Percentiles rank a stretch among this genome's conserved stretches.
phyloP scores from a whole-genome alignment of 2,113 vertebrate species.

The Calypte anna region DNA sequence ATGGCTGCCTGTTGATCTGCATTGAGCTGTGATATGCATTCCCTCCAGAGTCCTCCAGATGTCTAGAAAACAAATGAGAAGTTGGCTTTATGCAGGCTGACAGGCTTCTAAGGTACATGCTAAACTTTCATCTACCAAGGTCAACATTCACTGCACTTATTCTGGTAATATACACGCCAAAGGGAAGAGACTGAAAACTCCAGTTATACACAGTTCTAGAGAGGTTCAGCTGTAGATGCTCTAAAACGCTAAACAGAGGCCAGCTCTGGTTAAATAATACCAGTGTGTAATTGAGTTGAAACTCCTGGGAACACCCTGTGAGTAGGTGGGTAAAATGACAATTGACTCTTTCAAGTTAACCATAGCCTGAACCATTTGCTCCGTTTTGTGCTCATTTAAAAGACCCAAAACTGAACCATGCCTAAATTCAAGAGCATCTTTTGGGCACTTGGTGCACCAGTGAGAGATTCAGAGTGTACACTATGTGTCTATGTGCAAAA shows the following conservation, averaged over 20 bases:
- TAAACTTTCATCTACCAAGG: neutral
- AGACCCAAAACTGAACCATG: neutral
- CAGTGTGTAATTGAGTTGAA: neutral
- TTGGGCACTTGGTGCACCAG: neutral
- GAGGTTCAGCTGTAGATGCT: neutral
- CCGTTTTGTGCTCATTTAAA: fast-evolving
- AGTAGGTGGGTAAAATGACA: neutral
- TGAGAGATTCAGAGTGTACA: neutral
- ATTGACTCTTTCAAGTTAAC: neutral
- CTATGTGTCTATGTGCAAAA: fast-evolving
- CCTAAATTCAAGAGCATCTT: neutral
- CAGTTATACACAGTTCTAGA: neutral
- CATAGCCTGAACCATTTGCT: neutral
- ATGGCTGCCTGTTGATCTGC: conserved; percentile 95
- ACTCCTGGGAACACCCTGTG: neutral
- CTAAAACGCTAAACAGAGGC: neutral
- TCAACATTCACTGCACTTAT: neutral
- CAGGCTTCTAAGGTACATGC: neutral
- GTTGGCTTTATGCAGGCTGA: neutral
- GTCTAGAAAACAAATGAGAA: conserved; percentile 76
- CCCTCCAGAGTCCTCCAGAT: conserved; percentile 93
- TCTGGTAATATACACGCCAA: neutral
- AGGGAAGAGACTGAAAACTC: neutral
- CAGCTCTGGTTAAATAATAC: neutral
- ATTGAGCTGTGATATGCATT: conserved; percentile 92